Evolutionary conservation across 1,140 invertebrate species (phyloP), one percentile per base, ranked within the genome.

Genomic region (Drosophila kikkawai): DNA sequence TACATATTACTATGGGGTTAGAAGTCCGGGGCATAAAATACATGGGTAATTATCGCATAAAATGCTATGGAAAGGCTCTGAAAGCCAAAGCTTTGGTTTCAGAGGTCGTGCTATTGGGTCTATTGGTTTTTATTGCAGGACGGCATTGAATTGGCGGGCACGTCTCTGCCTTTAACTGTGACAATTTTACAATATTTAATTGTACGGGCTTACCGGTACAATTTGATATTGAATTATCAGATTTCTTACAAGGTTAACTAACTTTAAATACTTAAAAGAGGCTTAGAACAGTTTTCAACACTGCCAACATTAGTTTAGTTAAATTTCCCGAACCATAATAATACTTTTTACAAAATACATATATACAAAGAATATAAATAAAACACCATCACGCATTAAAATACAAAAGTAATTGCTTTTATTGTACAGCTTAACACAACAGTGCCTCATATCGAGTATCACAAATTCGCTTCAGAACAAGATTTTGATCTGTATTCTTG

Each of bases 141-240:
- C 58, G 81, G 41, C 77, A 77, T 78, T 84, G 64, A 45, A n/a
- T 50, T 75, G 50, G n/a, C 32, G 42, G 42, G 66, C 81, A 84
- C 80, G 80, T 82, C 44, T 48, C 37, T 8, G 22, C 48, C 39
- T 68, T 63, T 67, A 82, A 82, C 63, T 64, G 53, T 29, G 53
- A 66, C 75, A 48, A 74, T 84, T 84, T 77, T 74, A 79, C 19
- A 79, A 79, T 75, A 39, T 71, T 75, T 79, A 79, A 82, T 82
- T 79, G 64, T 29, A 17, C 3, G 15, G n/a, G 36, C 13, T 56
- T 45, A 39, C 6, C 4, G 37, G 42, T 67, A 29, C 13, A 37
- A 36, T 59, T 55, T 36, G 17, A 19, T 19, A 19, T 29, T 37
- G 5, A 37, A 22, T 15, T 53, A 15, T 55, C 19, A 55, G 13